Conservation (phyloP, 2,113 vertebrate species). For the Aramus guarauna region DNA sequence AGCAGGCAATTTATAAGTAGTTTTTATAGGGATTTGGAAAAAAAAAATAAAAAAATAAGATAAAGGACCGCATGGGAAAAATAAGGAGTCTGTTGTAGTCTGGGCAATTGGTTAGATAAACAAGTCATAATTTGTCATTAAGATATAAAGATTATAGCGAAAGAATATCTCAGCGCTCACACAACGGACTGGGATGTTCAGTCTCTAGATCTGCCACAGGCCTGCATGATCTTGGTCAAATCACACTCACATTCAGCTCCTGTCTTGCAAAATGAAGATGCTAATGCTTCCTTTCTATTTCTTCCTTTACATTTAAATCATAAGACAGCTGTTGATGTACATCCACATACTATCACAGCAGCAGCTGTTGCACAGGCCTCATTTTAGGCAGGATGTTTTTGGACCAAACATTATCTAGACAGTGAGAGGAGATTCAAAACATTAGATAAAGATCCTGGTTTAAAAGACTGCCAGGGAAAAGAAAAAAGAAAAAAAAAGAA, state of each 20-base stretch:
- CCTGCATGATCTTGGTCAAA: background rate
- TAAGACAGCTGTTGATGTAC: background rate
- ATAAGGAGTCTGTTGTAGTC: background rate
- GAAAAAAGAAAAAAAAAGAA: background rate
- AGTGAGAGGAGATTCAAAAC: background rate
- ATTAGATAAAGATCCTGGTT: background rate
- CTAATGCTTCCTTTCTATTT: background rate
- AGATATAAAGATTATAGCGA: background rate
- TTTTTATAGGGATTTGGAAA: background rate
- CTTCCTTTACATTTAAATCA: background rate
- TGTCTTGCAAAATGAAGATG: background rate
- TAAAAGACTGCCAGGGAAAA: background rate
- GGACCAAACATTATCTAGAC: background rate
- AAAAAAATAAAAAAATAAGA: background rate
- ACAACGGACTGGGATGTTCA: background rate
- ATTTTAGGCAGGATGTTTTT: background rate
- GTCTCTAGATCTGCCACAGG: background rate
- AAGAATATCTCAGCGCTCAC: background rate
- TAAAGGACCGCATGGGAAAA: background rate
- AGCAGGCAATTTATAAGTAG: background rate
- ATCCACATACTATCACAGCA: background rate
- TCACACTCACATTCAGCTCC: background rate
- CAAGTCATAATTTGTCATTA: background rate
- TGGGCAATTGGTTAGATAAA: background rate
- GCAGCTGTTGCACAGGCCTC: background rate